Base-by-base conservation (phyloP, 1,140 invertebrate genomes). In the Drosophila hydei region DNA sequence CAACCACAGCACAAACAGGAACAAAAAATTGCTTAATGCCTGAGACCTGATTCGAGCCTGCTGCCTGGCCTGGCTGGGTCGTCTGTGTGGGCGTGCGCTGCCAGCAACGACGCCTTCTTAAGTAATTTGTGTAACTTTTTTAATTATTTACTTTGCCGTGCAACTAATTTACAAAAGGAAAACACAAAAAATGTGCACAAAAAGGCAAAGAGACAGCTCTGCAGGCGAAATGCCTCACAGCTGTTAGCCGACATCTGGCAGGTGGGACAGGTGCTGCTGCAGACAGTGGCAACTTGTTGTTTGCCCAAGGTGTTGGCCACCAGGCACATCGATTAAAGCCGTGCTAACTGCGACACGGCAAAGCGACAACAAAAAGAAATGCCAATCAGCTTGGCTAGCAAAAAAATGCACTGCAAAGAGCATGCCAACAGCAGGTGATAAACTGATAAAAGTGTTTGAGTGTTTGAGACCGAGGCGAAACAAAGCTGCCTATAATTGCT, bases 61-160 rank as follows among this genome's bases (percentile, higher is more conserved):
- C n/a, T n/a, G n/a, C n/a, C n/a, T n/a, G n/a, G n/a, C 38, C 38
- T 16, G n/a, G 14, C 30, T 9, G 3, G 38, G 38, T 8, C 14
- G 4, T 16, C 2, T 4, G 14, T 38, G 48, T 12, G 14, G 50
- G 14, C 42, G 23, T 23, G 36, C 25, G 23, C 14, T 7, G 38
- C 38, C 38, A 16, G 0, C 38, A 16, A 14, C 38, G 38, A 14
- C n/a, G 38, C 60, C 47, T 42, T 16, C 43, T 21, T 45, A 45
- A 67, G 72, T 78, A 84, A 83, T 83, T 83, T 83, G 79, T 79
- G 74, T 52, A 84, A 79, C 68, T 76, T 83, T 77, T 80, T 70
- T 76, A 76, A 79, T 84, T 83, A 84, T 76, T 84, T 83, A 69
- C 62, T 78, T 64, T 60, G 18, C 27, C 16, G 40, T 27, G 25